Conservation (phyloP, 2,797 vertebrate genomes). For the Artibeus lituratus region DNA sequence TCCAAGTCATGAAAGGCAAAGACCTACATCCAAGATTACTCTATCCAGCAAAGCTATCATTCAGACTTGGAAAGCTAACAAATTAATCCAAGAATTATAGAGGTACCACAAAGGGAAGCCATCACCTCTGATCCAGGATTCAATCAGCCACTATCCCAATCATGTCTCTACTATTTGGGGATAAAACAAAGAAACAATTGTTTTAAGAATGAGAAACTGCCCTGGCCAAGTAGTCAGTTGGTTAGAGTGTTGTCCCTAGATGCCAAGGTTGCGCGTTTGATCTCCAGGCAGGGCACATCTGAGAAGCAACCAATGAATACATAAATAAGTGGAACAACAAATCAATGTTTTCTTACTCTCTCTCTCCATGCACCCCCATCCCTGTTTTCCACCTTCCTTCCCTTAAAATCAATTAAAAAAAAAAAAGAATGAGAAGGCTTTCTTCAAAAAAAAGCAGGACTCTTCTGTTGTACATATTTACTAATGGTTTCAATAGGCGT, state of each 20-base stretch:
- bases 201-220: not conserved
- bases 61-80: not conserved
- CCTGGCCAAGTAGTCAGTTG: not conserved
- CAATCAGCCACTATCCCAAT: not conserved
- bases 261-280: not conserved
- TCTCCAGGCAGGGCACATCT: not conserved
- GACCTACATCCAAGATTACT: no score
- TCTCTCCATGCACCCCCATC: not conserved
- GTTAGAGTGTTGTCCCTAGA: not conserved
- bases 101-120: not conserved
- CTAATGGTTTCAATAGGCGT: not conserved
- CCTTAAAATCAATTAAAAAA: not conserved
- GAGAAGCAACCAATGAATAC: not conserved
- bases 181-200: constrained; percentile 43
- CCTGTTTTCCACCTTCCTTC: no score
- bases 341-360: not conserved
- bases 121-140: not conserved
- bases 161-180: not conserved
- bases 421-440: not conserved
- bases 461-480: not conserved
- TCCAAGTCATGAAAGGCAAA: no score
- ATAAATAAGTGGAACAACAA: not conserved
- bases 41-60: not conserved
- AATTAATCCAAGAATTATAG: not conserved
- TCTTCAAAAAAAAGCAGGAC: not conserved